These are phyloP conservation scores for Dicycla oo DNA, from an alignment of 2,888 invertebrate genomes.

Conservation along the genomic window DNA sequence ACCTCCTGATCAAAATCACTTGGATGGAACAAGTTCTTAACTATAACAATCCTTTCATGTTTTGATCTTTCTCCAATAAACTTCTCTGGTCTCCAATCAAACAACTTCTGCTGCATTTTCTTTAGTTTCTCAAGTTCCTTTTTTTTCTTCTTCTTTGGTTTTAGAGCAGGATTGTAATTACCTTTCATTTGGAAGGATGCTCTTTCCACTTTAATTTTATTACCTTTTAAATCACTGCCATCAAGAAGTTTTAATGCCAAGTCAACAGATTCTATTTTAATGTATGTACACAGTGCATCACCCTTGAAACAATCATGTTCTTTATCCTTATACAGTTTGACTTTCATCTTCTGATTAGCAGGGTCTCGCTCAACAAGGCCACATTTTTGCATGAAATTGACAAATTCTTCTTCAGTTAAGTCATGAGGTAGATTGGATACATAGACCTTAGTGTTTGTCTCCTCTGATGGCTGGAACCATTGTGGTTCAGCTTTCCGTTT, in stretches of 20 bases:
- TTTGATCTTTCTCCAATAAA: constrained; percentile 95
- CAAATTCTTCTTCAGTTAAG: constrained; percentile 96
- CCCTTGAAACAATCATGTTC: constrained; percentile 96
- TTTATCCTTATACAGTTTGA: constrained; percentile 97
- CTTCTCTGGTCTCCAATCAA: constrained; percentile 99
- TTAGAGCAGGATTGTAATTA: constrained; percentile 96
- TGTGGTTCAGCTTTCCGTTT: constrained; percentile 91
- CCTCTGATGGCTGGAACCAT: constrained; percentile 98
- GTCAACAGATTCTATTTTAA: constrained; percentile 98
- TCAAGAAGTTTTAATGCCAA: constrained; percentile 97
- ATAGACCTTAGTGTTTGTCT: constrained; percentile 97
- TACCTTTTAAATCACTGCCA: constrained; percentile 94
- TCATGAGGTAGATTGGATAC: constrained; percentile 97
- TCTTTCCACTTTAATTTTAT: constrained; percentile 96
- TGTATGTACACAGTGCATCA: constrained; percentile 98
- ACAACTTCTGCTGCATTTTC: constrained; percentile 97
- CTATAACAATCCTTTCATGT: constrained; percentile 97
- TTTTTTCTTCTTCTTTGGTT: constrained; percentile 97
- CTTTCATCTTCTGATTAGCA: constrained; percentile 94
- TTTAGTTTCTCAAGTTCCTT: constrained; percentile 97
- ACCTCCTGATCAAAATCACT: constrained; percentile 97
- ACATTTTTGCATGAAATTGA: constrained; percentile 98
- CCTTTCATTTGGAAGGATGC: constrained; percentile 99
- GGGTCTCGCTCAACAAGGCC: constrained; percentile 98
- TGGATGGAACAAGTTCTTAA: constrained; percentile 98